Conservation (phyloP, 1,140 invertebrate genomes). For the Pseudomyrmex sp. region DNA sequence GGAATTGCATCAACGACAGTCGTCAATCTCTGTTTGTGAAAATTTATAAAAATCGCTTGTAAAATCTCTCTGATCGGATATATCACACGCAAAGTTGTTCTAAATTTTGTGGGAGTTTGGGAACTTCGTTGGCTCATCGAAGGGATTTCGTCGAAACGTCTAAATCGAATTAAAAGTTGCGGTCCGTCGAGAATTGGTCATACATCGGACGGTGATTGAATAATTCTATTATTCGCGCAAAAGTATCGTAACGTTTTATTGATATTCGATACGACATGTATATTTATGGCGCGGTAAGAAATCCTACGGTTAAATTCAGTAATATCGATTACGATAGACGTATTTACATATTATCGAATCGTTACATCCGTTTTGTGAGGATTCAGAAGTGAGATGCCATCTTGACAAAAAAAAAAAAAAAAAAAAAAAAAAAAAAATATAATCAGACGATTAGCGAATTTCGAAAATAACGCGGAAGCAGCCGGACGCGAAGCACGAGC, state of each 20-base stretch:
- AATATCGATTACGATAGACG: not conserved
- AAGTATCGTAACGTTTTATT: constrained; percentile 12
- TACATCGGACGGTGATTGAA: constrained; percentile 13
- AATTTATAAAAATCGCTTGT: not conserved
- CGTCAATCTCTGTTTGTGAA: constrained; percentile 4
- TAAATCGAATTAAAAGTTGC: too few species aligned
- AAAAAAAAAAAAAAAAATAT: not conserved
- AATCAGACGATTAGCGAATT: constrained; percentile 44
- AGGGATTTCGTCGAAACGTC: not conserved
- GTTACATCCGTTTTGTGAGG: not conserved
- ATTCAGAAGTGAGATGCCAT: constrained; percentile 5
- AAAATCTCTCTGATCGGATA: not conserved
- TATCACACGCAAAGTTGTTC: not conserved
- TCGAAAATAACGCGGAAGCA: constrained; percentile 54
- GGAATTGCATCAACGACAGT: not conserved
- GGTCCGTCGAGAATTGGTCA: not conserved
- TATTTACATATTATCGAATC: constrained; percentile 25
- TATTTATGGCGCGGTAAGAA: not conserved
- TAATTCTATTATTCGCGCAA: constrained; percentile 27
- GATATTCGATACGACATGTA: constrained; percentile 12
- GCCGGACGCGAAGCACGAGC: constrained; percentile 19
- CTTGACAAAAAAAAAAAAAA: not conserved
- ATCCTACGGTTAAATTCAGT: not conserved
- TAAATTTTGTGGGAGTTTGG: too few species aligned
- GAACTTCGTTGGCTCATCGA: not conserved